Conservation (phyloP, 2,113 vertebrate species). For the Jacana jacana region DNA sequence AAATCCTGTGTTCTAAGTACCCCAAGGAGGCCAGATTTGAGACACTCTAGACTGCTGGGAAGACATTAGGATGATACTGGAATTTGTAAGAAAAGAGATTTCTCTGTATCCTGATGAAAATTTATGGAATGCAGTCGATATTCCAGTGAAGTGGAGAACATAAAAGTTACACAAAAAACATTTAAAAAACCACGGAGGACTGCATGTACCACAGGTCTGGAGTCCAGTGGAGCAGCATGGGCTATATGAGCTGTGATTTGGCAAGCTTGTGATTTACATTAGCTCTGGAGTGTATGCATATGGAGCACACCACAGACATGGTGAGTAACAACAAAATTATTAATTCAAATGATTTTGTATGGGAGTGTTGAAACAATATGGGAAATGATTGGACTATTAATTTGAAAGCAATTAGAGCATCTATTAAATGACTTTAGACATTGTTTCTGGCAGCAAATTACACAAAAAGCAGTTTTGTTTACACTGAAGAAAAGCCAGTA, state of each 20-base stretch:
- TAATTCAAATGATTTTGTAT: not conserved
- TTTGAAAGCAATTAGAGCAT: not conserved
- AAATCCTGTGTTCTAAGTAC: not conserved
- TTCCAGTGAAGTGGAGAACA: not conserved
- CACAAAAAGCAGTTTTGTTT: conserved; percentile 20
- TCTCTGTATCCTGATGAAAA: not conserved
- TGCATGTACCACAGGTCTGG: not conserved
- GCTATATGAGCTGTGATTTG: not conserved
- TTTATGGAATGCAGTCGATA: not conserved
- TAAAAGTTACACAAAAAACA: not conserved
- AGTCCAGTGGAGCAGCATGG: not conserved
- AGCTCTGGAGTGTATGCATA: not conserved
- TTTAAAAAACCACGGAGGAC: not conserved
- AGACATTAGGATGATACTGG: not conserved
- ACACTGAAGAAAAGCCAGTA: conserved; percentile 9
- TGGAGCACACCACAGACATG: not conserved
- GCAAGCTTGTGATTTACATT: not conserved
- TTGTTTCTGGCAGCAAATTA: conserved; percentile 12
- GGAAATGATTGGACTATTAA: not conserved
- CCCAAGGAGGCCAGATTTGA: not conserved
- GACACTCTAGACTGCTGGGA: not conserved
- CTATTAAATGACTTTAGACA: not conserved
- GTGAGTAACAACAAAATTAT: not conserved
- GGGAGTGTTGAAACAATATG: not conserved
- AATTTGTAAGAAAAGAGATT: not conserved